Base-by-base conservation (phyloP, 1,140 invertebrate genomes). In the Drosophila kepulauana region DNA sequence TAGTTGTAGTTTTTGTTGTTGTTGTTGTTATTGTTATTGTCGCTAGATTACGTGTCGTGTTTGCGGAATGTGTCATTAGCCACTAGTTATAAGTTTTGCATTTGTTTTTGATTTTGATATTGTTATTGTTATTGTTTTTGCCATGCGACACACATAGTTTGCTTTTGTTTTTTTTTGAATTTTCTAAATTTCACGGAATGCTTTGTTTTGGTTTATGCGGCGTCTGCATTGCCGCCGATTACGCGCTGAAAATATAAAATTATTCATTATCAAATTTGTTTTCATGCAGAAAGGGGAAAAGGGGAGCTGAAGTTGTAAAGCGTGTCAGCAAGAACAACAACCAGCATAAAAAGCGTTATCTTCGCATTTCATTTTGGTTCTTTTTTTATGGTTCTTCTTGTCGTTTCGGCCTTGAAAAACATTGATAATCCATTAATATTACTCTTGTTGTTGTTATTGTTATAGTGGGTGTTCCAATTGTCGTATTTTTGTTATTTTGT, bases 161-260 rank as follows among this genome's bases (percentile, higher is more conserved):
- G 59, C 61, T 69, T 13, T 67, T 66, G 75, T 63, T 77, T 57
- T 63, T 71, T 64, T 57, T 62, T 70, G 20, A 76, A 48, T 63
- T 52, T 16, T 63, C 38, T 48, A 6, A 45, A 46, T 28, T 11
- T 59, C 45, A 54, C 43, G 41, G 16, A 43, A 69, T 56, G 30
- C 54, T 74, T 67, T 71, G 45, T 75, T 69, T 65, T 77, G 35
- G 59, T 48, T 65, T 73, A 33, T 52, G 56, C 68, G 54, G 59
- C 46, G 25, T 65, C 68, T 68, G 61, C 51, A 56, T 61, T 62
- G 68, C 30, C 68, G 54, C 41, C 54, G 66, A 69, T 66, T 87
- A 81, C 75, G 78, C 78, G 85, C 85, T 89, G 81, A 54, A 89
- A 89, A 89, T 79, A 89, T 56, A 66, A 81, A 69, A 89, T 89